Evolutionary conservation across 92 coral and sea anemone species (phyloP), one percentile per base, ranked within the genome.

Genomic region (Palythoa grandiflora): DNA sequence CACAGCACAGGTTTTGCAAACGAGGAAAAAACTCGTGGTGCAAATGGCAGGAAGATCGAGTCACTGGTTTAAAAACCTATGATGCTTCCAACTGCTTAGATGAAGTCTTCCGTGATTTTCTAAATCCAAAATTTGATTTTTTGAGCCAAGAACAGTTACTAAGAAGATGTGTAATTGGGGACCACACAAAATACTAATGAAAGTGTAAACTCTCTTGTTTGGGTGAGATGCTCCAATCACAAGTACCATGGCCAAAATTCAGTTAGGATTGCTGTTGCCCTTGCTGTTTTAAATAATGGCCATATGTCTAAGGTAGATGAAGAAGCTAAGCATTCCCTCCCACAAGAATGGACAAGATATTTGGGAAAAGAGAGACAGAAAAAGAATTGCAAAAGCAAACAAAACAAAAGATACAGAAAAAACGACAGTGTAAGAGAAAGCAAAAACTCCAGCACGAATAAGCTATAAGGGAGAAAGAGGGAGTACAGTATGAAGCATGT

Each of bases 91-190:
- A n/a, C n/a, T n/a, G n/a, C n/a, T n/a, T n/a, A n/a, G n/a, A n/a
- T n/a, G n/a, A n/a, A n/a, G n/a, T n/a, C n/a, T n/a, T n/a, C n/a
- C n/a, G n/a, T n/a, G n/a, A n/a, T n/a, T n/a, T n/a, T n/a, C n/a
- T 70, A 28, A 70, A 6, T 4, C 74, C 74, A 70, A 70, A 70
- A 70, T 70, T 70, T 36, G 74, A 36, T 39, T 70, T 70, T 14
- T 70, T 70, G 74, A 70, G 79, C 79, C 79, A 75, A 50, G 79
- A 75, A 38, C 79, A 75, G 55, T 50, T 75, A 75, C n/a, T n/a
- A n/a, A n/a, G n/a, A n/a, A 75, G 61, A 19, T 75, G 79, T 75
- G 55, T 75, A 17, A 15, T 75, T n/a, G 16, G 79, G 79, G 60
- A 57, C 38, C 59, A 48, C 79, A 75, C 79, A 75, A 9, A 75